Base-by-base conservation (phyloP, 1,140 invertebrate genomes). In the Harlomillsia oculata region DNA sequence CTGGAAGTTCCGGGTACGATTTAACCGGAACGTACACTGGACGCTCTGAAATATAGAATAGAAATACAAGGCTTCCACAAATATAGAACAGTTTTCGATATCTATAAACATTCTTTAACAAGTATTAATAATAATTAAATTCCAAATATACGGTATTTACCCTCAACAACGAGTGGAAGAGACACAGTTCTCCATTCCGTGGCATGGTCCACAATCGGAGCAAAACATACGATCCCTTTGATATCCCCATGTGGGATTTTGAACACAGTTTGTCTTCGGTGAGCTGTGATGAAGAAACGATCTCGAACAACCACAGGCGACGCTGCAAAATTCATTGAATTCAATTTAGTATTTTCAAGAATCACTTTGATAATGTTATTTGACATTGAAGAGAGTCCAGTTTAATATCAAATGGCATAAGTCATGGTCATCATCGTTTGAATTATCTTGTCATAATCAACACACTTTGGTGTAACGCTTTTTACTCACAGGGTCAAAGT, bases 171-270 rank as follows among this genome's bases (percentile, higher is more conserved):
- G 16, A 26, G 18, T 2, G 58, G 58, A 18, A 60, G 32, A 13
- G 58, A 60, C 1, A 50, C 23, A 3, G 51, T 60, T 46, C 58
- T 43, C 58, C 58, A 60, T 37, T 60, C 58, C 2, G 58, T 55
- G 0, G 58, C 34, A 14, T 41, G 45, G 26, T 59, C 54, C 20
- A 48, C 45, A 16, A 56, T 46, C 20, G 58, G 58, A 28, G 44
- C 58, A 34, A 55, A 53, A 32, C 58, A 60, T 23, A 60, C 46
- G 2, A 60, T 32, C 3, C 52, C 34, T 45, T 44, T 60, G 44
- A 60, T 55, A 16, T 60, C 51, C 8, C 52, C 21, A 39, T 60
- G 52, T 14, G 53, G 46, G 21, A 60, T 60, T 36, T 18, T 49
- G 2, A 60, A 45, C 43, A 32, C 46, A 20, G 52, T 51, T 25